Evolutionary conservation across 2,888 invertebrate species (phyloP), one percentile per base, ranked within the genome.

Genomic region (Hartigia nigra): DNA sequence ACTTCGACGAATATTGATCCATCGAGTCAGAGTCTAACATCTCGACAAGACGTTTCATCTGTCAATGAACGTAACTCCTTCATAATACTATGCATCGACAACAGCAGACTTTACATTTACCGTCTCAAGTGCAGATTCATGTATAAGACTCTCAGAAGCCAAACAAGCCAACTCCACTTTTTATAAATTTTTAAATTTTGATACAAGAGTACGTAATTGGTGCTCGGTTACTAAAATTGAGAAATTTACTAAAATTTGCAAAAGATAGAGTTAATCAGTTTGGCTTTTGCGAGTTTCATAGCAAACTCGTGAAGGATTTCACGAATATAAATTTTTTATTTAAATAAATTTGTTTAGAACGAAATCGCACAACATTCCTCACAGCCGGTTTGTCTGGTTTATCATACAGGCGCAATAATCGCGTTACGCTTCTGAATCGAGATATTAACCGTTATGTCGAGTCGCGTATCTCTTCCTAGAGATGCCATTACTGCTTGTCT

Each of bases 1-100:
- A 76, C 78, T 79, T n/a, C 37, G 74, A 76, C 76, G 76, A 79
- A 79, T 79, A 74, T 76, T 76, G 23, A 55, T 55, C 55, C 23
- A 55, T 55, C 55, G 9, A 14, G 23, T 23, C 5, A 55, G 55
- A 55, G 2, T 55, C 23, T 5, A 55, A 23, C 23, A 55, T 55
- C 55, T 55, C 23, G 4, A 9, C 2, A 55, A 23, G 23, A 23
- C 23, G 23, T 55, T 55, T 55, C 23, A 23, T 55, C 55, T 14
- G 23, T 55, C 55, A 55, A 23, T 55, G 23, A 55, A 23, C 55
- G 14, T 9, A 5, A 55, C 55, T 55, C 9, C 55, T 55, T 55
- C 23, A 23, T 23, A 55, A 55, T 55, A 9, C 23, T 55, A 55
- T 2, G 2, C 55, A 14, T 9, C 55, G 23, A 23, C 23, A 23